These are phyloP conservation scores for Strigamia transsilvanica DNA, from an alignment of 2,888 invertebrate species.

Conservation along the genomic window DNA sequence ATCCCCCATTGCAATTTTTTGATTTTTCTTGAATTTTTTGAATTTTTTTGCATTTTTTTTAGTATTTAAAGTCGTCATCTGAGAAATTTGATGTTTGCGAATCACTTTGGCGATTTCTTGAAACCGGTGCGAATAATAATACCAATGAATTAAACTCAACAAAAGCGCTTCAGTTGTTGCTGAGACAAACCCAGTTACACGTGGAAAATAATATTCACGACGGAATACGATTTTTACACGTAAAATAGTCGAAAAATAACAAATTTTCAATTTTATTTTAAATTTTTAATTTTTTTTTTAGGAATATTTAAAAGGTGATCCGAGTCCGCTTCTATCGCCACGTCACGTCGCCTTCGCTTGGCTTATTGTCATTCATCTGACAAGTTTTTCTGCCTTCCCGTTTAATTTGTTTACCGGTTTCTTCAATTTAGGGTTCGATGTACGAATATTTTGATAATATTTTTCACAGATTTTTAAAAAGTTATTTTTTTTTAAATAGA, in stretches of 20 bases:
- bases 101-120: neutral
- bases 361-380: slow-evolving; percentile 8
- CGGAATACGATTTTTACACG: neutral
- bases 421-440: neutral
- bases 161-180: neutral
- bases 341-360: neutral
- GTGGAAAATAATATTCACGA: neutral
- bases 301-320: neutral
- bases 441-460: neutral
- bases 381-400: neutral
- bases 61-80: slow-evolving; percentile 7
- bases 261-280: neutral
- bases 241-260: neutral
- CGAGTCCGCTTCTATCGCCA: neutral
- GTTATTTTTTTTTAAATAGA: neutral
- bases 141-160: slow-evolving; percentile 10
- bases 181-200: slow-evolving; percentile 18
- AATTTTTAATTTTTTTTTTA: neutral
- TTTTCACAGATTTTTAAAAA: neutral
- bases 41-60: neutral
- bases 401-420: slow-evolving; percentile 28
- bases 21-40: neutral
- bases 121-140: neutral
- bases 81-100: slow-evolving; percentile 26
- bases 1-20: neutral